Conservation (phyloP, 2,113 vertebrate species). For the Willisornis vidua region DNA sequence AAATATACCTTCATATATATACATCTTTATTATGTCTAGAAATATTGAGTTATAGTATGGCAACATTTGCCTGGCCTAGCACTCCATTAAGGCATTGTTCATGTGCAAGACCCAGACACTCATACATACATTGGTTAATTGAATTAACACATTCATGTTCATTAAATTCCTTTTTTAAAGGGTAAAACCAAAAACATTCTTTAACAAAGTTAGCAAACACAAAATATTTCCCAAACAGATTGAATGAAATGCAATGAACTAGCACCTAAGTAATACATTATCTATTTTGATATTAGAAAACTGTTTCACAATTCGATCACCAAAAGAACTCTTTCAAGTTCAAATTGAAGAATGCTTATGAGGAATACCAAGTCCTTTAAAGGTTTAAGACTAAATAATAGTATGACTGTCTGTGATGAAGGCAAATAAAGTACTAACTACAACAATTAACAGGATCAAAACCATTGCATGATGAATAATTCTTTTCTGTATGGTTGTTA, state of each 20-base stretch:
- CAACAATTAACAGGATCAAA: not conserved
- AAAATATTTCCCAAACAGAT: not conserved
- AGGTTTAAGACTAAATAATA: not conserved
- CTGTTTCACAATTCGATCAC: not conserved
- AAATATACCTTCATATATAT: constrained; percentile 10
- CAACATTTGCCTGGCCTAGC: not conserved
- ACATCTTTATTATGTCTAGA: not conserved
- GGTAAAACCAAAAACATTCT: not conserved
- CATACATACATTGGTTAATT: not conserved
- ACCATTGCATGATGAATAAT: not conserved
- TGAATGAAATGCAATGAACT: not conserved
- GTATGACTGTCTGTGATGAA: not conserved
- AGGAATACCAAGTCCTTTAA: not conserved
- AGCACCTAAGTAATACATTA: not conserved
- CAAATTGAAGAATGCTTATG: not conserved
- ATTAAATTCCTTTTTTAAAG: not conserved
- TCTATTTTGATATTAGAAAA: not conserved
- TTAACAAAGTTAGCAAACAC: not conserved
- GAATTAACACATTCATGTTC: not conserved
- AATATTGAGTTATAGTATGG: not conserved
- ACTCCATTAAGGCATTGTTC: constrained; percentile 3
- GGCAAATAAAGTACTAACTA: not conserved
- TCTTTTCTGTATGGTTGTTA: not conserved
- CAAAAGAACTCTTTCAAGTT: not conserved
- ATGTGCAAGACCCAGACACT: not conserved